These are phyloP conservation scores for Machaerirhynchus nigripectus DNA, from an alignment of 2,113 vertebrate species.

Conservation along the genomic window DNA sequence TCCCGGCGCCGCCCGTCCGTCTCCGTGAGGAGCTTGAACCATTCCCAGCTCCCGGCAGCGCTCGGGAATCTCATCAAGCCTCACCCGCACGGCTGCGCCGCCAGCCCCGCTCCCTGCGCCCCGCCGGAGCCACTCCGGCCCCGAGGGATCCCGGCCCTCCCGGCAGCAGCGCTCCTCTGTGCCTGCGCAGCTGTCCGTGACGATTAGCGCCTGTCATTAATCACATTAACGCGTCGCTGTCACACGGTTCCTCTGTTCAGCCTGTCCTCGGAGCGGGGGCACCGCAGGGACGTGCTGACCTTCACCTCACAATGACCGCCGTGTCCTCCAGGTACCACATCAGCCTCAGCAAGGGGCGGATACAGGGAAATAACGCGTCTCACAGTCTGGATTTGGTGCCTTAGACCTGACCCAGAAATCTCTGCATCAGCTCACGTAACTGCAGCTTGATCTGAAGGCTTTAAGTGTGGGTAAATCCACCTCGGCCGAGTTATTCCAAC, in stretches of 20 bases:
- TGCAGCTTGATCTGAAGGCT: background rate
- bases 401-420: background rate
- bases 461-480: background rate
- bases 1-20: background rate
- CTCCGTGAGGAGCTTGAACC: accelerated
- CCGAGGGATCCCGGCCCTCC: background rate
- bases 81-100: background rate
- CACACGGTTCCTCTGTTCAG: accelerated
- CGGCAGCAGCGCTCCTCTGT: background rate
- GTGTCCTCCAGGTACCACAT: accelerated
- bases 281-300: background rate
- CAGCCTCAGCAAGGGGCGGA: accelerated
- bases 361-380: accelerated
- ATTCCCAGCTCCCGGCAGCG: background rate
- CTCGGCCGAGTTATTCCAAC: background rate
- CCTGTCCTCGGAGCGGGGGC: background rate
- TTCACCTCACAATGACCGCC: accelerated
- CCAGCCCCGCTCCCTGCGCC: background rate
- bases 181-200: background rate
- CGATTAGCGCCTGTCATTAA: background rate
- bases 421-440: background rate
- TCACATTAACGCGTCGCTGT: background rate
- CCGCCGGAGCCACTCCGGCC: background rate
- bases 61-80: background rate
- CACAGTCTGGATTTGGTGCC: background rate